phyloP scores from a whole-genome alignment of 2,888 invertebrate species.

The Bugulina stolonifera region DNA sequence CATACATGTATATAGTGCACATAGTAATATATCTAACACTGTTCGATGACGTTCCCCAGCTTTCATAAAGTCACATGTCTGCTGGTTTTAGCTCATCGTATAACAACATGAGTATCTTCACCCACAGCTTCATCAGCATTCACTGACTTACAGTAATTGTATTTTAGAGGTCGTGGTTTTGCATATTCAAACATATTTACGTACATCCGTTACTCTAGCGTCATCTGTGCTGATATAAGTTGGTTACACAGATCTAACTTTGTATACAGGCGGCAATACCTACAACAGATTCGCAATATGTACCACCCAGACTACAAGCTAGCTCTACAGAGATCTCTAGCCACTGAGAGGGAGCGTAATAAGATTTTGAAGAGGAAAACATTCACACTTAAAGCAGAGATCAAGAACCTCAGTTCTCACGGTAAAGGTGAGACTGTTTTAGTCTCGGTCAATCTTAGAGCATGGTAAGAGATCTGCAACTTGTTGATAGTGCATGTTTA shows the following conservation, averaged over 20 bases:
- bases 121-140: neutral
- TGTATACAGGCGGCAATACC: conserved; percentile 77
- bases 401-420: neutral
- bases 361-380: neutral
- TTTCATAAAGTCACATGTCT: neutral
- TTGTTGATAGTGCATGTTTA: too few species aligned
- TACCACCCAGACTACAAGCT: conserved; percentile 69
- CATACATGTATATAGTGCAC: too few species aligned
- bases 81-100: conserved; percentile 25
- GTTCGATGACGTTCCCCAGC: conserved; percentile 25
- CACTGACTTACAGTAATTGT: neutral
- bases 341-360: neutral
- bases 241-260: too few species aligned
- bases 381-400: neutral
- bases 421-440: too few species aligned
- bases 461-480: too few species aligned
- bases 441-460: too few species aligned
- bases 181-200: neutral
- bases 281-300: conserved; percentile 77
- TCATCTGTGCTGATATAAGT: too few species aligned
- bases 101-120: neutral
- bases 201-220: too few species aligned
- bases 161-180: neutral
- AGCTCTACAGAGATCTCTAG: conserved; percentile 60
- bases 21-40: too few species aligned